A percentile compares a stretch with the other conserved stretches of the same genome.
These are phyloP conservation scores for Hydropotes inermis DNA, from an alignment of 2,113 vertebrate species.

Conservation along the genomic window DNA sequence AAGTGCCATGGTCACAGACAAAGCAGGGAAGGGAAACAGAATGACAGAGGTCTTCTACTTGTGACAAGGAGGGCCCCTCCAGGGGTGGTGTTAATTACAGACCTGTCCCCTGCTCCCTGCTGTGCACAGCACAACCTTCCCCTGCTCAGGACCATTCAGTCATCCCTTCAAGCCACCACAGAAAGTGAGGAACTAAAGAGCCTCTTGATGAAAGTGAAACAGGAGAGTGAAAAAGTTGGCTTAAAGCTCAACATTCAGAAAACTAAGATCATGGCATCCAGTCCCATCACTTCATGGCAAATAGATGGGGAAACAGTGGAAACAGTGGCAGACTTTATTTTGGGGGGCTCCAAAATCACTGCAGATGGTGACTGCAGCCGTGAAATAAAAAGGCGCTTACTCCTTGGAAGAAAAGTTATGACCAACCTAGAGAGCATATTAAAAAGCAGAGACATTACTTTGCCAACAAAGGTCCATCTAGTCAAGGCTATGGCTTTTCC, in stretches of 20 bases:
- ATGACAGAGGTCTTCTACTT: not conserved
- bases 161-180: not conserved
- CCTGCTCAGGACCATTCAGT: not conserved
- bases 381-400: not conserved
- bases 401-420: not conserved
- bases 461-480: not conserved
- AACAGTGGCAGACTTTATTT: not conserved
- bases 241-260: not conserved
- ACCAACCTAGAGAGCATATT: not conserved
- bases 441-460: not conserved
- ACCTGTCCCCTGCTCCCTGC: not conserved
- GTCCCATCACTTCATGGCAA: not conserved
- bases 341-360: not conserved
- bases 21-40: not conserved
- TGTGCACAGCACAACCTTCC: not conserved
- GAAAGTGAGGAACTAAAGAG: not conserved
- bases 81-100: fast-evolving
- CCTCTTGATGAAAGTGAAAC: not conserved
- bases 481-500: not conserved
- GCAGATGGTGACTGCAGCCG: not conserved
- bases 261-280: not conserved
- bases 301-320: not conserved
- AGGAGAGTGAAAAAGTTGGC: not conserved
- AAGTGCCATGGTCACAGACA: fast-evolving
- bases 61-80: not conserved